Conservation (phyloP, 2,888 invertebrate species). For the Leptura quadrifasciata region DNA sequence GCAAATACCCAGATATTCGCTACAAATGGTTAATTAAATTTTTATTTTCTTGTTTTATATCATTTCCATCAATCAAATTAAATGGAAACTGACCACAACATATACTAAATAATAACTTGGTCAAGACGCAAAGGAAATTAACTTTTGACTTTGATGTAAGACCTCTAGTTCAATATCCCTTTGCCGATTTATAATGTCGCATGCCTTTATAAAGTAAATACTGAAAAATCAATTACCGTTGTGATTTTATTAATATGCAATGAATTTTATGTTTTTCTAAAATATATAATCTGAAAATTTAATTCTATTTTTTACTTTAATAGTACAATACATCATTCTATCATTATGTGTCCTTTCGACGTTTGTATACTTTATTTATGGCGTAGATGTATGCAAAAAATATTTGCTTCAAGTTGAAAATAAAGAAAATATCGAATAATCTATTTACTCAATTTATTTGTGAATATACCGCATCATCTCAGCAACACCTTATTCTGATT, state of each 20-base stretch:
- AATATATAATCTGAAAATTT: no score
- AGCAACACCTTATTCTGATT: no score
- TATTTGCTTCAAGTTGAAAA: no score
- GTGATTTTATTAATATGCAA: background rate
- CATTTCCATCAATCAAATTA: constrained; percentile 67
- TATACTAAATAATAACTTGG: constrained; percentile 70
- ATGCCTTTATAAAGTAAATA: constrained; percentile 27
- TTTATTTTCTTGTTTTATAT: constrained; percentile 30
- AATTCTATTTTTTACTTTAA: no score
- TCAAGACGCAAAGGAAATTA: constrained; percentile 71
- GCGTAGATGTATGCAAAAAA: no score
- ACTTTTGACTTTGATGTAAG: constrained; percentile 72
- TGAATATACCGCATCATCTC: no score
- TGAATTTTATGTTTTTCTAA: no score
- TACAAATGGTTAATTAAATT: background rate
- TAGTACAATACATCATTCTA: no score
- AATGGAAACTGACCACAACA: constrained; percentile 66
- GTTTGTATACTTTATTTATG: no score
- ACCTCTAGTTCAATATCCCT: constrained; percentile 59
- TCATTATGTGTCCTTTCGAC: no score
- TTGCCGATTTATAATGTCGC: constrained; percentile 56
- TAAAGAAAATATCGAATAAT: no score
- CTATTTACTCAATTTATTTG: no score
- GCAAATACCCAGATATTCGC: background rate
- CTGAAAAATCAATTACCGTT: constrained; percentile 27